phyloP scores from a whole-genome alignment of 2,888 invertebrate species.

The Spisula subtruncata region DNA sequence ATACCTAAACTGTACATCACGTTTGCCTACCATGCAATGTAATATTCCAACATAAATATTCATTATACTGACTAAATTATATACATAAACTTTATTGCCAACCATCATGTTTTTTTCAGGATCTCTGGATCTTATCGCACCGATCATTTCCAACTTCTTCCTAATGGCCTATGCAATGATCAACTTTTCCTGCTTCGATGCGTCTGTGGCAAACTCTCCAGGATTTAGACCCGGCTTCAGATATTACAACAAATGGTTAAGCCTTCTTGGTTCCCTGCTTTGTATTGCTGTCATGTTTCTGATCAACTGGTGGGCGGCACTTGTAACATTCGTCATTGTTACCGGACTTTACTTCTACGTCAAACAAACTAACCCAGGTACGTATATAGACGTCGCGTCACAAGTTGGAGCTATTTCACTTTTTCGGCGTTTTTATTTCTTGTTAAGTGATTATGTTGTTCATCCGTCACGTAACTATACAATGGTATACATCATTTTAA shows the following conservation, averaged over 20 bases:
- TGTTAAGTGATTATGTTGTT: too few relatives aligned
- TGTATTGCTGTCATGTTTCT: conserved; percentile 95
- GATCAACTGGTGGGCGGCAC: conserved; percentile 96
- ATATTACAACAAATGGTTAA: conserved; percentile 87
- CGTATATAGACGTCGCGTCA: too few relatives aligned
- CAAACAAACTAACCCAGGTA: conserved; percentile 97
- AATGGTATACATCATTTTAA: too few relatives aligned
- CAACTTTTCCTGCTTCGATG: conserved; percentile 88
- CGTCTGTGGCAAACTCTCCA: conserved; percentile 87
- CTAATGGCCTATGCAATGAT: conserved; percentile 88
- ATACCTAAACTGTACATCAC: too few relatives aligned
- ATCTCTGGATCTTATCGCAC: conserved; percentile 87
- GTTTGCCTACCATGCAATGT: too few relatives aligned
- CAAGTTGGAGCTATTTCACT: too few relatives aligned
- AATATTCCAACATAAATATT: too few relatives aligned
- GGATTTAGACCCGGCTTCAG: conserved; percentile 88
- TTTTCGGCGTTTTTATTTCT: too few relatives aligned
- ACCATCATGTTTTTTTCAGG: conserved; percentile 76
- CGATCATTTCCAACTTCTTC: conserved; percentile 88
- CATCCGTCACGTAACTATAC: too few relatives aligned
- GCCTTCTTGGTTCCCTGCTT: conserved; percentile 86
- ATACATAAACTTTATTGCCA: too few relatives aligned
- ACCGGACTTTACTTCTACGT: conserved; percentile 95
- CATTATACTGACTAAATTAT: too few relatives aligned
- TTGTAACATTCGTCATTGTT: conserved; percentile 95